Conservation (phyloP, 2,113 vertebrate species). For the Petrocephalus microphthalmus region DNA sequence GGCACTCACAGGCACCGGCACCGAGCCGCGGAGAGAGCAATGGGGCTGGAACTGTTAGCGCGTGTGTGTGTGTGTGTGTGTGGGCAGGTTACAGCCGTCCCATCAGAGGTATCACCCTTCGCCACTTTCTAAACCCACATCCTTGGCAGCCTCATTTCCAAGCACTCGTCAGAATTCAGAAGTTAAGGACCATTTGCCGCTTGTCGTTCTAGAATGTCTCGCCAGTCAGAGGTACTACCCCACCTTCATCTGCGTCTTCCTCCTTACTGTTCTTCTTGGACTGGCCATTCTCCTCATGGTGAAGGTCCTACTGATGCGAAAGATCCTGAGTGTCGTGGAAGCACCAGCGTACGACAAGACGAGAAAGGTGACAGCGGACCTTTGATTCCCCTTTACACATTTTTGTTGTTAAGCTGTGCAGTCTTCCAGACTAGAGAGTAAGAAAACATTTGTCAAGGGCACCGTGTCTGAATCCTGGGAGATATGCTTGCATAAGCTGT, state of each 20-base stretch:
- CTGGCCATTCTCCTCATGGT: constrained; percentile 78
- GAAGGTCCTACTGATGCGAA: constrained; percentile 73
- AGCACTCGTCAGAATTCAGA: not conserved
- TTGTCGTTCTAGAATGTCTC: constrained; percentile 71
- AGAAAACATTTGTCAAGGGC: not conserved
- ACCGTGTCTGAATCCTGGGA: not conserved
- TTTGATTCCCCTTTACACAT: not conserved
- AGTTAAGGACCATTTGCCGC: not conserved
- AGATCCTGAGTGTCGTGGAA: constrained; percentile 57
- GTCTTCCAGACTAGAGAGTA: not conserved
- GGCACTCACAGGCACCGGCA: not conserved
- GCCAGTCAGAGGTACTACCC: constrained; percentile 71
- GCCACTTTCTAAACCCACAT: not conserved
- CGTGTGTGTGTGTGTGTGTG: not conserved
- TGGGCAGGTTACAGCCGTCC: not conserved
- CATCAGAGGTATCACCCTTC: not conserved
- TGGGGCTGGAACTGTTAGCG: not conserved
- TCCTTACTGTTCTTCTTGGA: constrained; percentile 83
- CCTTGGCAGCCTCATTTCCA: not conserved
- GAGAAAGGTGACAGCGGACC: constrained; percentile 68
- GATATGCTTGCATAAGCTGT: not conserved
- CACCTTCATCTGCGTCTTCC: constrained; percentile 86
- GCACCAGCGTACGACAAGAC: constrained; percentile 62
- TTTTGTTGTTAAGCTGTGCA: not conserved
- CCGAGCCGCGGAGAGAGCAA: not conserved